These are phyloP conservation scores for Tortricodes alternella DNA, from an alignment of 2,888 invertebrate species.

Conservation along the genomic window DNA sequence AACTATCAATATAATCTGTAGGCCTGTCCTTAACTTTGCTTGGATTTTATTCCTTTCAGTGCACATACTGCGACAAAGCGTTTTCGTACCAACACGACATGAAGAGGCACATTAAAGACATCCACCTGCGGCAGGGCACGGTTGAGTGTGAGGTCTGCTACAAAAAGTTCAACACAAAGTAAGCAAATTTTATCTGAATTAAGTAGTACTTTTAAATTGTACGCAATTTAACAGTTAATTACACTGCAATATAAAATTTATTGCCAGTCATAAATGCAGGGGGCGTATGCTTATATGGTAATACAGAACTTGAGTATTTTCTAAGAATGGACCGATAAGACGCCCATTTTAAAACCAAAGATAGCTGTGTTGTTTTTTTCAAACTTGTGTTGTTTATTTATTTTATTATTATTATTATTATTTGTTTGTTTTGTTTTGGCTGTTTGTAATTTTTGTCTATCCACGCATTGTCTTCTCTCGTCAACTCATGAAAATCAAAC, in stretches of 20 bases:
- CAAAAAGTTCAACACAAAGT: conserved; percentile 76
- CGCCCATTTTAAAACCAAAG: too few species aligned
- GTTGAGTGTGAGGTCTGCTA: conserved; percentile 72
- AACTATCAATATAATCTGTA: too few species aligned
- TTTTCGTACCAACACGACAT: conserved; percentile 74
- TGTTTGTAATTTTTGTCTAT: too few species aligned
- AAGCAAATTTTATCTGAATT: conserved; percentile 35
- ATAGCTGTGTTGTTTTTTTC: too few species aligned
- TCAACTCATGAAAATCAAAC: too few species aligned
- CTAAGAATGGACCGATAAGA: too few species aligned
- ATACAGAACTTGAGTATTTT: too few species aligned
- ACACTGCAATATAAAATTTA: conserved; percentile 5
- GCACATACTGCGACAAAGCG: conserved; percentile 71
- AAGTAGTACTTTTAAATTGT: background rate
- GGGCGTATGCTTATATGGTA: conserved; percentile 22
- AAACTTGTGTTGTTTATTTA: too few species aligned
- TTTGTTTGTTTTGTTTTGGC: too few species aligned
- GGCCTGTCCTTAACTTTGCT: too few species aligned
- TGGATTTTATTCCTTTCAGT: conserved; percentile 52
- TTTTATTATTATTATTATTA: too few species aligned
- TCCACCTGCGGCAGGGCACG: conserved; percentile 69
- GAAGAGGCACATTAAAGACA: conserved; percentile 70
- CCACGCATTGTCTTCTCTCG: too few species aligned
- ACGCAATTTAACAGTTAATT: background rate
- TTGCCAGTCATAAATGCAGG: background rate